These are phyloP conservation scores for Dromas ardeola DNA, from an alignment of 2,113 vertebrate genomes.

Conservation along the genomic window DNA sequence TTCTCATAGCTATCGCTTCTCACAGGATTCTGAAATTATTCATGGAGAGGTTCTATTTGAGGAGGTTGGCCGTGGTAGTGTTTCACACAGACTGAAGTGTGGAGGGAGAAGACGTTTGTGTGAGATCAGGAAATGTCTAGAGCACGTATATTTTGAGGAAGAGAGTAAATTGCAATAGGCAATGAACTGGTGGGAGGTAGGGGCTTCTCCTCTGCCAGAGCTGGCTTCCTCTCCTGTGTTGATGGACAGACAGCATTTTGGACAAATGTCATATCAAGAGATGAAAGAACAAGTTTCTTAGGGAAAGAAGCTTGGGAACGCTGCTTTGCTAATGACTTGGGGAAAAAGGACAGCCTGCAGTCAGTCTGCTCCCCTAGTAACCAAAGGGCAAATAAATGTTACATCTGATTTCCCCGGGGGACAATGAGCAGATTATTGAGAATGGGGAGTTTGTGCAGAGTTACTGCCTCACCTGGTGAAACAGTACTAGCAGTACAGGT, in stretches of 20 bases:
- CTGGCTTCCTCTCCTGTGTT: neutral
- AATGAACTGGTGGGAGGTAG: neutral
- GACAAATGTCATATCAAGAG: neutral
- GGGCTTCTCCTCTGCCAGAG: neutral
- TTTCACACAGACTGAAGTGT: neutral
- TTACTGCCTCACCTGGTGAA: neutral
- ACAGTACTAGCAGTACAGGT: neutral
- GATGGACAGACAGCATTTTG: neutral
- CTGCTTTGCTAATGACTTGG: neutral
- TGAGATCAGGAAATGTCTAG: neutral
- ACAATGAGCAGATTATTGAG: neutral
- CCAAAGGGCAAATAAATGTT: neutral
- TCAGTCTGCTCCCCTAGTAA: neutral
- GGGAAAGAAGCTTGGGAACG: neutral
- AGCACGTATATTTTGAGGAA: accelerated
- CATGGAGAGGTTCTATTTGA: neutral
- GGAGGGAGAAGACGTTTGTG: neutral
- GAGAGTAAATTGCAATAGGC: neutral
- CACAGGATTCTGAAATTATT: neutral
- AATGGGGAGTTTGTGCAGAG: neutral
- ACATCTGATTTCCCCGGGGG: neutral
- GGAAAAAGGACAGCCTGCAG: neutral
- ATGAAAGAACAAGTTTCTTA: neutral
- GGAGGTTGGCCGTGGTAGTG: neutral
- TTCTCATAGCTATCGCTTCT: neutral